Percentiles rank a stretch among this genome's conserved stretches.
phyloP scores from a whole-genome alignment of 2,113 vertebrate genomes.

The Gobius niger region DNA sequence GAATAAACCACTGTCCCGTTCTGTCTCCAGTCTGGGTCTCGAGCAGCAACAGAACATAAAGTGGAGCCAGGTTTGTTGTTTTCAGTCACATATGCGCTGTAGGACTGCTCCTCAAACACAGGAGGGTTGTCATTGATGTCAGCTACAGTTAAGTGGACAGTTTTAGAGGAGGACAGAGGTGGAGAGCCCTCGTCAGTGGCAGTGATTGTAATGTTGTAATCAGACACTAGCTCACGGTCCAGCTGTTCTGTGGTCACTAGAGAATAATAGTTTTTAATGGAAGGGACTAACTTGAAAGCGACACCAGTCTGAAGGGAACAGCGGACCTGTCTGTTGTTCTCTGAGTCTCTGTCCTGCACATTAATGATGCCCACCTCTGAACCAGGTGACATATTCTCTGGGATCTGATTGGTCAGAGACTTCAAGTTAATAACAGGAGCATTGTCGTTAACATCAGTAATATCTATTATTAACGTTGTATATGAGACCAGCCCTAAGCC shows the following conservation, averaged over 20 bases:
- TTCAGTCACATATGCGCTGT: constrained; percentile 67
- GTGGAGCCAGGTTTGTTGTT: constrained; percentile 74
- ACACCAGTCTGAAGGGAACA: constrained; percentile 54
- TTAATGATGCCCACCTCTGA: constrained; percentile 39
- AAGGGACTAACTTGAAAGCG: constrained; percentile 69
- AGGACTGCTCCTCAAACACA: constrained; percentile 58
- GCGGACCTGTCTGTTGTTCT: no score
- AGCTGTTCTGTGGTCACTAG: constrained; percentile 47
- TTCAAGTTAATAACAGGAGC: constrained; percentile 54
- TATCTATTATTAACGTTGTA: constrained; percentile 61
- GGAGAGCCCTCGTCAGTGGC: constrained; percentile 66
- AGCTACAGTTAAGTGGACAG: constrained; percentile 52
- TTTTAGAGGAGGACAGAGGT: constrained; percentile 56
- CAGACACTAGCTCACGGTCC: constrained; percentile 54
- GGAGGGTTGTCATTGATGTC: constrained; percentile 77
- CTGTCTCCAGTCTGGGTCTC: constrained; percentile 69
- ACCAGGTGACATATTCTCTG: constrained; percentile 11
- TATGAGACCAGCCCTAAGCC: constrained; percentile 66
- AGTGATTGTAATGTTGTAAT: constrained; percentile 58
- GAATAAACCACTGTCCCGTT: constrained; percentile 59
- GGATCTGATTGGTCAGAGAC: constrained; percentile 36
- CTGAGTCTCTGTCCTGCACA: constrained; percentile 45
- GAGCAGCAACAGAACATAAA: constrained; percentile 67
- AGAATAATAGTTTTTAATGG: constrained; percentile 53
- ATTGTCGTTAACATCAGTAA: constrained; percentile 75